Conservation (phyloP, 2,888 invertebrate species). For the Neoitamus cyanurus region DNA sequence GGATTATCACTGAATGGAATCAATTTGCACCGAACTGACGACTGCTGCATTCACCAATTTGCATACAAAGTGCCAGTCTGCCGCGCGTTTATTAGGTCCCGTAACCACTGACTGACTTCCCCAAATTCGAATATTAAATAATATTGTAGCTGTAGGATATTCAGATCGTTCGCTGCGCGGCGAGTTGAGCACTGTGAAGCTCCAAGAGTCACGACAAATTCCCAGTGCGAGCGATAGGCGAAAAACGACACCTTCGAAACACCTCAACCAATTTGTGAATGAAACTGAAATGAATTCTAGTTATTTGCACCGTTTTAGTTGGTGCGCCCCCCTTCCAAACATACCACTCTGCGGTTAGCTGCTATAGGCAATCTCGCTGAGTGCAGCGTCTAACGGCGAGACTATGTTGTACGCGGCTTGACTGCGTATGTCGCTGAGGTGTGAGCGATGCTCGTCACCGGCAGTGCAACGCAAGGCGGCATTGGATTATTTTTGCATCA, state of each 20-base stretch:
- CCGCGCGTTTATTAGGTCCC: background rate
- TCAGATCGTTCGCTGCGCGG: background rate
- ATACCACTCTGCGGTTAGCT: background rate
- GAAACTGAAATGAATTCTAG: conserved; percentile 45
- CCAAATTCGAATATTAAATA: background rate
- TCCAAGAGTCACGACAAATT: background rate
- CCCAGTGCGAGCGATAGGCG: background rate
- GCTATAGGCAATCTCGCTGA: background rate
- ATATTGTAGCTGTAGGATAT: background rate
- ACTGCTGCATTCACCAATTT: background rate
- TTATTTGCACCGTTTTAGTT: conserved; percentile 45
- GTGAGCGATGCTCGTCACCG: background rate
- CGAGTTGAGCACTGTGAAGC: background rate
- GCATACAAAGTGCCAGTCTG: background rate
- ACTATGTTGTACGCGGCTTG: background rate
- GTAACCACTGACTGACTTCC: background rate
- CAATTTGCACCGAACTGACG: background rate
- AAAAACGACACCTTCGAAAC: conserved; percentile 3
- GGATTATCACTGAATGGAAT: background rate
- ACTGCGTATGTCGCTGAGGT: background rate
- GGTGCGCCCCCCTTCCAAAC: conserved; percentile 14
- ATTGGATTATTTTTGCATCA: background rate
- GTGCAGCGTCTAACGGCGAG: background rate
- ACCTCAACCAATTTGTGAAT: conserved; percentile 40
- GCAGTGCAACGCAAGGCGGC: background rate